phyloP scores from a whole-genome alignment of 2,888 invertebrate species.

The Pristionchus maxplancki region DNA sequence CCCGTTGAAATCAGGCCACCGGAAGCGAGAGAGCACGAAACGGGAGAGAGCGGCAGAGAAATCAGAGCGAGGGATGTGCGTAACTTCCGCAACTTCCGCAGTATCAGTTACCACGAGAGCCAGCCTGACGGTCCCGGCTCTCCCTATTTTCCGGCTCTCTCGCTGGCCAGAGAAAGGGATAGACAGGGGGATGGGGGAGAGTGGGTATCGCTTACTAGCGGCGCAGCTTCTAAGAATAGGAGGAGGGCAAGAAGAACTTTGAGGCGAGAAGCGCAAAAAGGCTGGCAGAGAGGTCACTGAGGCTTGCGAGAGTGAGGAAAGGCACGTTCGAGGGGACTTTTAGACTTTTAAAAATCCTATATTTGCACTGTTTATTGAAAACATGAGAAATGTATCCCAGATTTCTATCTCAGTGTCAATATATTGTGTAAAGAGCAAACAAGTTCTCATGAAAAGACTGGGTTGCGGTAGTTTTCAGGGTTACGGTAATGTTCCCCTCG shows the following conservation, averaged over 20 bases:
- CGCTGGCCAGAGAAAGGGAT: not conserved
- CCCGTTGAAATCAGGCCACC: constrained; percentile 2
- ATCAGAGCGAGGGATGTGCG: constrained; percentile 16
- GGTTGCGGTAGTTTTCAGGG: not conserved
- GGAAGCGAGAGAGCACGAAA: not conserved
- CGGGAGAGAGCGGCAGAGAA: constrained; percentile 9
- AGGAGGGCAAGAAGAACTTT: not conserved
- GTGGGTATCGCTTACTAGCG: not conserved
- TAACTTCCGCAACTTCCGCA: constrained; percentile 43
- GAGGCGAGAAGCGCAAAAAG: not conserved
- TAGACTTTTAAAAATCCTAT: not conserved
- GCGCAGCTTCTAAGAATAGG: constrained; percentile 11
- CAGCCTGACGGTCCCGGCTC: too few relatives aligned
- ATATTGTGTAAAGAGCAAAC: too few relatives aligned
- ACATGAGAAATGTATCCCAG: too few relatives aligned
- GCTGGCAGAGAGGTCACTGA: not conserved
- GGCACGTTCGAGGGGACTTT: not conserved
- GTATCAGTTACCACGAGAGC: constrained; percentile 34
- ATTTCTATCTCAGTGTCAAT: too few relatives aligned
- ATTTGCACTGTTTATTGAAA: not conserved
- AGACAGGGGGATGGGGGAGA: not conserved
- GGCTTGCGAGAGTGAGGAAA: not conserved
- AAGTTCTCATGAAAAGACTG: not conserved
- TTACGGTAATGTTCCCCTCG: too few relatives aligned
- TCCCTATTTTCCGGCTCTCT: too few relatives aligned